Evolutionary conservation across 2,113 vertebrate species (phyloP), one percentile per base, ranked within the genome.

Genomic region (Tyrannus savana): DNA sequence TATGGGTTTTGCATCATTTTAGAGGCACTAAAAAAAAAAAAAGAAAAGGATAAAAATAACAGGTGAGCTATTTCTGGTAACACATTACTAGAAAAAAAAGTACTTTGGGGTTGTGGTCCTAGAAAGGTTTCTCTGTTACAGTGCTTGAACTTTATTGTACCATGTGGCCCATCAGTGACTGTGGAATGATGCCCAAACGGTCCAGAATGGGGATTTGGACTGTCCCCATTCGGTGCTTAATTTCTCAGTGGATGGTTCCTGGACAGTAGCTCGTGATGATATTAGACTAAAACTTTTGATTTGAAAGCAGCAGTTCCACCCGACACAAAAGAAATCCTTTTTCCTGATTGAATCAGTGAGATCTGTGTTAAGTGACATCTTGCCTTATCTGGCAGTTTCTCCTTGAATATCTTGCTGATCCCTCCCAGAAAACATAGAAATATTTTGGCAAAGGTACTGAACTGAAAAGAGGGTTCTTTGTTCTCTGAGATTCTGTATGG

Each of bases 391-490:
- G 71, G 49, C 94, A 93, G 31, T 49, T 92, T 95, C 80, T 94
- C 59, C 59, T 71, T 77, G 17, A 85, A 69, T 78, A 90, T 50
- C 74, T 86, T 89, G 42, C 79, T 2, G 5, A 35, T 94, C 37
- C 60, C 50, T 78, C 90, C 56, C 66, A 87, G 49, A 96, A 94
- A 95, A 77, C n/a, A 63, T 56, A 90, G 73, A 96, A 94, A 56
- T 92, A 94, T 41, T 56, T 71, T 97, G 91, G 85, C 90, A 91
- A 92, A 91, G 62, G 63, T 84, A 78, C 41, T 37, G 50, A 42
- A 39, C 31, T 76, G 52, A 89, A 93, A 94, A 95, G 75, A 94
- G 64, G 23, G 68, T 58, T 94, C 91, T 97, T 96, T 96, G 82
- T 94, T 95, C 80, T 62, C 53, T 37, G 42, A 89, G 71, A 59